phyloP scores from a whole-genome alignment of 2,113 vertebrate species.

The Dissostichus mawsoni region DNA sequence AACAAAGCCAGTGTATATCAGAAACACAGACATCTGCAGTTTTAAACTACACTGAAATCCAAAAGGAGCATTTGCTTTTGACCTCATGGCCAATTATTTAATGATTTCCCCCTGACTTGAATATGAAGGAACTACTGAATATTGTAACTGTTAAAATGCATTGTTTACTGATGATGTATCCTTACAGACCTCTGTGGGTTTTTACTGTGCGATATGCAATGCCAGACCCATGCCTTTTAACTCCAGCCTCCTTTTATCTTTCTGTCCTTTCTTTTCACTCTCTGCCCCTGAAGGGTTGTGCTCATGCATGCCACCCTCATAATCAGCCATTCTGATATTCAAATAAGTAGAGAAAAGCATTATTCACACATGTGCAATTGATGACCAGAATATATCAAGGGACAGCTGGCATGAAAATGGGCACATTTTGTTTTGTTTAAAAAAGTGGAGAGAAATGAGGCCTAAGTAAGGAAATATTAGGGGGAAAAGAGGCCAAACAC shows the following conservation, averaged over 20 bases:
- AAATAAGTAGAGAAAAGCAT: constrained; percentile 63
- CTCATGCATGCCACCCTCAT: constrained; percentile 76
- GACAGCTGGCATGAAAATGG: constrained; percentile 68
- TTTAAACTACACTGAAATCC: constrained; percentile 26
- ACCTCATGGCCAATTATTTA: constrained; percentile 48
- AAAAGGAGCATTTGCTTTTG: constrained; percentile 23
- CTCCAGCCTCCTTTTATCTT: constrained; percentile 79
- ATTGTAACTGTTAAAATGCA: constrained; percentile 31
- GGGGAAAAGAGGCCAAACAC: constrained; percentile 19
- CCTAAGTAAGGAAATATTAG: constrained; percentile 38
- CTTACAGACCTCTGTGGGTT: constrained; percentile 19
- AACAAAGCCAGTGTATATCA: background rate
- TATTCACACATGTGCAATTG: constrained; percentile 72
- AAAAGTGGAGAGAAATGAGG: constrained; percentile 33
- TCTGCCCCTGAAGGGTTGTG: constrained; percentile 68
- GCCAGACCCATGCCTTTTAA: constrained; percentile 47
- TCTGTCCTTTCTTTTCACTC: constrained; percentile 39
- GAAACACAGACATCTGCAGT: constrained; percentile 18
- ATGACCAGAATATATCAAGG: constrained; percentile 75
- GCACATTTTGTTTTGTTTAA: constrained; percentile 21
- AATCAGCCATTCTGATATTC: constrained; percentile 77
- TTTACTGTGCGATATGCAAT: constrained; percentile 47
- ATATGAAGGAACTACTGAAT: constrained; percentile 44
- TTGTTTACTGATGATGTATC: constrained; percentile 68
- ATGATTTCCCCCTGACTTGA: constrained; percentile 3